Evolutionary conservation across 2,888 invertebrate species (phyloP).

Genomic region (Acleris cristana): DNA sequence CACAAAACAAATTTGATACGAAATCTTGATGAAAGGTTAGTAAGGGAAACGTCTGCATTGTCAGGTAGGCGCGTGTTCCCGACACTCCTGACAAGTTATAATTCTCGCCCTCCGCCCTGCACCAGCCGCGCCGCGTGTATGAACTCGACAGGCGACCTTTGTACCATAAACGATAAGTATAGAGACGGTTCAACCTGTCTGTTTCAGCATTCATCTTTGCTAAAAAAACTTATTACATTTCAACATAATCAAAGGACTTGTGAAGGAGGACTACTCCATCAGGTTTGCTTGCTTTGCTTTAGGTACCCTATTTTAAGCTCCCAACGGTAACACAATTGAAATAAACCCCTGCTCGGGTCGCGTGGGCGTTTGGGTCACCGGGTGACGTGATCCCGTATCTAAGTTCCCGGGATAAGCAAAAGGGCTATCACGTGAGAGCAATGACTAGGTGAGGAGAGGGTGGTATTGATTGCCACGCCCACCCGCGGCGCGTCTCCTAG

Average conservation of each 20-base stretch:
- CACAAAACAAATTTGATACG: too few species aligned
- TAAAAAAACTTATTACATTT: constrained; percentile 5
- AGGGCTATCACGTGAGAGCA: constrained; percentile 57
- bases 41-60: constrained; percentile 44
- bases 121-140: constrained; percentile 49
- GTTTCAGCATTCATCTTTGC: constrained; percentile 8
- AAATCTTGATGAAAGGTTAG: neutral
- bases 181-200: constrained; percentile 23
- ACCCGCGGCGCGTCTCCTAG: constrained; percentile 84
- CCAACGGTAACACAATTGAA: too few species aligned
- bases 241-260: neutral
- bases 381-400: constrained; percentile 27
- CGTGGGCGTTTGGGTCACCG: neutral
- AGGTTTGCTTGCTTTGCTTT: too few species aligned
- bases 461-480: constrained; percentile 90
- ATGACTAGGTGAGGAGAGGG: constrained; percentile 64
- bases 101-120: constrained; percentile 64
- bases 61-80: constrained; percentile 61
- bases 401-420: constrained; percentile 49
- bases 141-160: constrained; percentile 71
- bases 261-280: neutral
- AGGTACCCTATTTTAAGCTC: too few species aligned
- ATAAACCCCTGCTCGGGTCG: too few species aligned
- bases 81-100: constrained; percentile 70
- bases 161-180: constrained; percentile 70